These are phyloP conservation scores for Oscheius sp. DNA, from an alignment of 2,888 invertebrate genomes.

Conservation along the genomic window DNA sequence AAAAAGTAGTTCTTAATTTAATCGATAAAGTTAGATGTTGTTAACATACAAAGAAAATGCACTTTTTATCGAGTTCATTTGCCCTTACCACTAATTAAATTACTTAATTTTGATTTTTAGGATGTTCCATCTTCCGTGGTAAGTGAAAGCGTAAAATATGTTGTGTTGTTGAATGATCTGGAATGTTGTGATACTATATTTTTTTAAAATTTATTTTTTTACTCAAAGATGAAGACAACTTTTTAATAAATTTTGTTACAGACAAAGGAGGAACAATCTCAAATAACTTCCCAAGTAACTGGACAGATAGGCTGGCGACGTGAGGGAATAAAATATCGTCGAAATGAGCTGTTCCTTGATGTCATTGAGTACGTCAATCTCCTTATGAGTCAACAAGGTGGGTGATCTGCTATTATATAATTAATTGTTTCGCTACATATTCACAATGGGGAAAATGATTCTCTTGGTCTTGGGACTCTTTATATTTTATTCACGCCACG, in stretches of 20 bases:
- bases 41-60: neutral
- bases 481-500: neutral
- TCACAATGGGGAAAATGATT: neutral
- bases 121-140: slow-evolving; percentile 42
- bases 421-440: neutral
- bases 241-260: slow-evolving; percentile 74
- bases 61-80: too few species aligned
- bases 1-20: slow-evolving; percentile 34
- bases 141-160: neutral
- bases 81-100: neutral
- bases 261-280: slow-evolving; percentile 98
- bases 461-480: neutral
- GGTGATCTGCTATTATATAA: too few species aligned
- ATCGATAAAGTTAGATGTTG: neutral
- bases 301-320: slow-evolving; percentile 91
- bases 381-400: slow-evolving; percentile 99
- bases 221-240: too few species aligned
- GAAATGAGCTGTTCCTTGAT: slow-evolving; percentile 97
- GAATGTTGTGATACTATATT: neutral
- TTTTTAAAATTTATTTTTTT: too few species aligned
- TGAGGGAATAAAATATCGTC: slow-evolving; percentile 96
- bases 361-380: slow-evolving; percentile 98
- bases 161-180: slow-evolving; percentile 22
- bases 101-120: slow-evolving; percentile 18
- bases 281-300: slow-evolving; percentile 91